Evolutionary conservation across 2,113 vertebrate genomes (phyloP), one percentile per base, ranked within the genome.

Genomic region (Cynopterus brachyotis): DNA sequence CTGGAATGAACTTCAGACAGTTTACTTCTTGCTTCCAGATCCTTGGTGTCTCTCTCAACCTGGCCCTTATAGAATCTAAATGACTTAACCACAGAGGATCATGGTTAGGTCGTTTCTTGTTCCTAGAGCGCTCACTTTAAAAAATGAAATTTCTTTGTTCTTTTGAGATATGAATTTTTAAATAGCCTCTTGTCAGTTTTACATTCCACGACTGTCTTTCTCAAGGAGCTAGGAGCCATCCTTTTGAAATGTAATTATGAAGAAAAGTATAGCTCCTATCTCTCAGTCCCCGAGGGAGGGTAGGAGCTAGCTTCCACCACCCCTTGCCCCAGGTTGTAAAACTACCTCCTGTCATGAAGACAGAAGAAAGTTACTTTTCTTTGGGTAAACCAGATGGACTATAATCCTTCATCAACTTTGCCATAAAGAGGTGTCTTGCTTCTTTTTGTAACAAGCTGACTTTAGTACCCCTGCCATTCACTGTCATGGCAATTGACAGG

Each of bases 361-460:
- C 0, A 37, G 40, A 2, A n/a, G 53, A 59, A 59, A 66, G n/a
- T 67, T 47, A 22, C 60, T 86, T 59, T 75, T 37, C 83, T 70
- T 28, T 62, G 20, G 10, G 6, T 80, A 81, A 53, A 42, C 10
- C n/a, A 62, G 32, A 55, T 53, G 20, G 32, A 32, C 40, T 50
- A 6, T 17, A 2, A 62, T 67, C 10, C n/a, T 1, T 4, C 0
- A 6, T 59, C 17, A 6, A 55, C 2, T 4, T 59, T 37, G 17
- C 32, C 47, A 6, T 13, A n/a, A 37, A 50, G 15, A 80, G 53
- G 15, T 26, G 1, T 30, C 57, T 57, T 57, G 24, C 40, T 50
- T 88, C 9, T 87, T 53, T 70, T 62, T 47, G n/a, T 55, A 42
- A 35, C 32, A 22, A 22, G 12, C 42, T 42, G 37, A 22, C 8